phyloP scores from a whole-genome alignment of 1,140 invertebrate genomes.

The Camponotus floridanus region DNA sequence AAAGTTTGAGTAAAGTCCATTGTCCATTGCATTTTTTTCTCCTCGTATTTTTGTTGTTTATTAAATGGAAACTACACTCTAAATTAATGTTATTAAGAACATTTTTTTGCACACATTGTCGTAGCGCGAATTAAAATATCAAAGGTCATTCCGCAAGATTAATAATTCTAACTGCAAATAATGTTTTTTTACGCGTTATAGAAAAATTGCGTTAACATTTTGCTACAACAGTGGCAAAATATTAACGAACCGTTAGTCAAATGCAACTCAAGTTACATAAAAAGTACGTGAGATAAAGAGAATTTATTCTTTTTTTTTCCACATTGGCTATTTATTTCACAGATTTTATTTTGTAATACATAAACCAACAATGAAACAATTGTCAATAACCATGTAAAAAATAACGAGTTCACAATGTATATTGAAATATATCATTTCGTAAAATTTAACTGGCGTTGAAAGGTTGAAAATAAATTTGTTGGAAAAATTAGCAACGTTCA shows the following conservation, averaged over 20 bases:
- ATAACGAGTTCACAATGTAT: neutral
- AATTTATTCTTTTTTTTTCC: neutral
- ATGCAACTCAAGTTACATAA: neutral
- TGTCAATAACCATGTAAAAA: neutral
- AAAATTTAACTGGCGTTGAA: neutral
- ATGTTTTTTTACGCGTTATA: neutral
- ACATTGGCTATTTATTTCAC: neutral
- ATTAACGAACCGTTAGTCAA: neutral
- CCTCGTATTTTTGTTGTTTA: neutral
- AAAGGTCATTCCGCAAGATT: neutral
- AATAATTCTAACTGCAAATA: neutral
- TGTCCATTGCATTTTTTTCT: neutral
- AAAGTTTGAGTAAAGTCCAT: neutral
- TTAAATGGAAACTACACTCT: constrained; percentile 12
- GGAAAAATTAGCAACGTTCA: neutral
- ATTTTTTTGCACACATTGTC: too few species aligned
- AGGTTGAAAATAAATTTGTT: constrained; percentile 9
- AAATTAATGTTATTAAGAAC: constrained; percentile 10
- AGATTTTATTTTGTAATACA: neutral
- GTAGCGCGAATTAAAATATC: constrained; percentile 6
- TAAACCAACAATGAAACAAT: neutral
- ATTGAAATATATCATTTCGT: neutral
- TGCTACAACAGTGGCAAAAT: neutral
- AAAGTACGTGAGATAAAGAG: neutral
- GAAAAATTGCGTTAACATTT: neutral